These are phyloP conservation scores for Rhinatrema bivittatum DNA, from an alignment of 2,797 vertebrate genomes.

Conservation along the genomic window DNA sequence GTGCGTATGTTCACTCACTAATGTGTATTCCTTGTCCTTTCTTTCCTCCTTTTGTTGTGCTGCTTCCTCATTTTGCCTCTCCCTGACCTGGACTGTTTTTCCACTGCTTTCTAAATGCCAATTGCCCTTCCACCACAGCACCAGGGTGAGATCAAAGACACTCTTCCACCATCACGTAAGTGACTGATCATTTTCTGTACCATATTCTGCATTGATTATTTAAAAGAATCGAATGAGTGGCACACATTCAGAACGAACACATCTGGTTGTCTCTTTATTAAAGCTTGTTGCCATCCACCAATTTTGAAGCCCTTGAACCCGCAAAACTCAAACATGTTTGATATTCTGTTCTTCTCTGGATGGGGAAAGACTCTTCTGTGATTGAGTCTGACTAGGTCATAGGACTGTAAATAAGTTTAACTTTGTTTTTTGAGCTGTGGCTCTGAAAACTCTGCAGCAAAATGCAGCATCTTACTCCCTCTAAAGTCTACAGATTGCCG, in stretches of 20 bases:
- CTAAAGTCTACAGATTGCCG: not conserved
- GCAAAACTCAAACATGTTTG: too few species aligned
- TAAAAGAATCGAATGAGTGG: too few species aligned
- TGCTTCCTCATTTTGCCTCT: constrained; percentile 50
- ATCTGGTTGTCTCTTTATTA: too few species aligned
- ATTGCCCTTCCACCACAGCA: constrained; percentile 61
- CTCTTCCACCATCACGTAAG: constrained; percentile 82
- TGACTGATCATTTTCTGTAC: constrained; percentile 32
- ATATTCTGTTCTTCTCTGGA: too few species aligned
- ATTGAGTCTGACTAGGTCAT: too few species aligned
- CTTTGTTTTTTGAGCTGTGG: not conserved
- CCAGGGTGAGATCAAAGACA: constrained; percentile 85
- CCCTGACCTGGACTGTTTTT: constrained; percentile 56
- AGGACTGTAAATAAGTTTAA: not conserved
- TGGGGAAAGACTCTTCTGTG: too few species aligned
- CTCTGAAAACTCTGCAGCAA: not conserved
- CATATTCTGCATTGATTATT: too few species aligned
- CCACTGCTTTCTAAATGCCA: constrained; percentile 49
- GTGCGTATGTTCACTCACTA: constrained; percentile 46
- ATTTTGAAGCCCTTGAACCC: too few species aligned
- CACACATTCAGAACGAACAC: too few species aligned
- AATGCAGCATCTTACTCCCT: not conserved
- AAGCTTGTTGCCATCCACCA: too few species aligned
- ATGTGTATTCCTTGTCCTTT: constrained; percentile 58
- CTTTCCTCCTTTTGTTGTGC: constrained; percentile 29